These are phyloP conservation scores for Lordiphosa andalusiaca DNA, from an alignment of 2,888 invertebrate species.

Conservation along the genomic window DNA sequence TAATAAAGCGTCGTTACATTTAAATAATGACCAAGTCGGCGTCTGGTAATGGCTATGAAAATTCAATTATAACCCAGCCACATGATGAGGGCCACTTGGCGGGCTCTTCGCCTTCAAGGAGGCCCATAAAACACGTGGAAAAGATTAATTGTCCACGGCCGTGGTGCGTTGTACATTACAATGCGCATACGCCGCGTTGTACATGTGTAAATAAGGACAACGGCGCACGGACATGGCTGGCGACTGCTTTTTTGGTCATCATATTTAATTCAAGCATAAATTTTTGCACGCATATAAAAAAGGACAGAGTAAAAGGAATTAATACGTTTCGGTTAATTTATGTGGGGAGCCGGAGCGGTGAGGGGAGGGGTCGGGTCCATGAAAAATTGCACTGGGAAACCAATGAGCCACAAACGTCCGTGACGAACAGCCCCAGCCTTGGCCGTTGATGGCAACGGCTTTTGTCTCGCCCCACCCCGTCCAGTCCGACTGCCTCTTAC, in stretches of 20 bases:
- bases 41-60: constrained; percentile 72
- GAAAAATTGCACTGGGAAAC: constrained; percentile 61
- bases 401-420: constrained; percentile 74
- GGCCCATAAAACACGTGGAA: constrained; percentile 67
- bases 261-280: constrained; percentile 76
- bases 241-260: constrained; percentile 74
- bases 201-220: constrained; percentile 70
- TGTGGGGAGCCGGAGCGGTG: constrained; percentile 36
- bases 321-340: constrained; percentile 76
- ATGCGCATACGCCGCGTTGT: constrained; percentile 69
- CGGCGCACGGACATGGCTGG: constrained; percentile 26
- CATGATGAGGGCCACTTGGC: constrained; percentile 55
- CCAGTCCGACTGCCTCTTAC: constrained; percentile 2
- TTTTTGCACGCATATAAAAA: constrained; percentile 70
- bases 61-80: constrained; percentile 75
- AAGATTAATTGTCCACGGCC: constrained; percentile 68
- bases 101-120: constrained; percentile 19
- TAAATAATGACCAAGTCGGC: constrained; percentile 69
- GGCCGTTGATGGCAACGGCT: constrained; percentile 27
- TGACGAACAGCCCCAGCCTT: constrained; percentile 46
- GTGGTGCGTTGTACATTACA: constrained; percentile 73
- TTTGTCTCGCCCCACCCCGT: constrained; percentile 60
- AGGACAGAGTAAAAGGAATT: constrained; percentile 53
- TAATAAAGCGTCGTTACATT: constrained; percentile 75
- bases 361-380: constrained; percentile 41